Evolutionary conservation across 2,888 invertebrate species (phyloP), one percentile per base, ranked within the genome.

Genomic region (Cistogaster globosa): DNA sequence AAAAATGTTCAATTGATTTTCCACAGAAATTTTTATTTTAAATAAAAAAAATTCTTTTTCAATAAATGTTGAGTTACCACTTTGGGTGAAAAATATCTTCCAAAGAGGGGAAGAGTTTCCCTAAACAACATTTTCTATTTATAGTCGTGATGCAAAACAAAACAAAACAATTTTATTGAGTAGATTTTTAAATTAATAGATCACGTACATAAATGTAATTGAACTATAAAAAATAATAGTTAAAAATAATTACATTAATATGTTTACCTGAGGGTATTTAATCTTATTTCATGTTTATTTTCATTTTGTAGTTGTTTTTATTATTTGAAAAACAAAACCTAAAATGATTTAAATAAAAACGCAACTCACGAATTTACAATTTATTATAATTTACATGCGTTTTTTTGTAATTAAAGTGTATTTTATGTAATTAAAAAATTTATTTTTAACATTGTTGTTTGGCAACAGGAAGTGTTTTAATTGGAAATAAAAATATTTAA

Each of bases 291-390:
- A 8, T 32, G 20, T 58, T 18, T 26, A 22, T 36, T 78, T 32
- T 71, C 42, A 32, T 71, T 14, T 48, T 57, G n/a, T 5, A 67
- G 18, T 45, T 75, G 14, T 62, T 53, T 53, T 53, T 20, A 6
- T 20, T 48, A n/a, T n/a, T 48, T 48, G 7, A 32, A 48, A 48
- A 14, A 45, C 51, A 72, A n/a, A 38, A 9, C 36, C 26, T 1
- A 2, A 26, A 1, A 26, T 26, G 26, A 26, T 26, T 26, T 26
- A 26, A 26, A 26, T 26, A 78, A 57, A 67, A 48, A 11, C n/a
- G 20, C 65, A 75, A 71, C 69, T 84, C 84, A 84, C 84, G 84
- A 84, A 74, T 45, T 32, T 48, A 32, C 63, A 81, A 81, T 81
- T 84, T 74, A 63, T 22, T 74, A 58, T 58, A 84, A 84, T 77